These are phyloP conservation scores for Eclectus roratus DNA, from an alignment of 2,113 vertebrate genomes.

Conservation along the genomic window DNA sequence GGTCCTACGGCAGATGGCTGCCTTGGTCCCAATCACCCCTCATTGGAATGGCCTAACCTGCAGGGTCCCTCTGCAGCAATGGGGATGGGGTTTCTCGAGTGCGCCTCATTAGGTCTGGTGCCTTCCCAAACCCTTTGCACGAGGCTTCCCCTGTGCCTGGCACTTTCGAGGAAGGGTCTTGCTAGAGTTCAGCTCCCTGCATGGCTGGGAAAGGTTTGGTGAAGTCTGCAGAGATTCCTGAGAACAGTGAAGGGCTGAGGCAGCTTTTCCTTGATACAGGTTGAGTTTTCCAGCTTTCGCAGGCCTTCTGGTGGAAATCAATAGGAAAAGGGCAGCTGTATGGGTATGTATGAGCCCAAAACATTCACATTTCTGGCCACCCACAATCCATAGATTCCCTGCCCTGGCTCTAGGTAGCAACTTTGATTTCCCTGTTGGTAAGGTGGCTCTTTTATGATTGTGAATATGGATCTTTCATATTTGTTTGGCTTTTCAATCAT, in stretches of 20 bases:
- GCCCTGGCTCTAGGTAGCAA: not conserved
- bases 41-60: not conserved
- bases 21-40: not conserved
- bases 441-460: not conserved
- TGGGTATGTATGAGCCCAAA: not conserved
- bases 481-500: not conserved
- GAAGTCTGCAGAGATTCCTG: not conserved
- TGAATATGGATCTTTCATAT: not conserved
- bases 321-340: not conserved
- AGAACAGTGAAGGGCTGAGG: not conserved
- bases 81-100: rapidly evolving
- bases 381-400: not conserved
- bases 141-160: rapidly evolving
- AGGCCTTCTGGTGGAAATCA: not conserved
- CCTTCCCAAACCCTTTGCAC: not conserved
- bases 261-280: not conserved
- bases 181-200: rapidly evolving
- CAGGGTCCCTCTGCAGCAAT: not conserved
- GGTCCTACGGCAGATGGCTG: not conserved
- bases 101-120: rapidly evolving
- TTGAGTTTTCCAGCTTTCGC: not conserved
- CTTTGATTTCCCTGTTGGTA: not conserved
- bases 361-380: not conserved
- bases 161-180: not conserved
- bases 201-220: not conserved